Conservation (phyloP, 2,888 invertebrate genomes). For the Hydroisotoma schaefferi region DNA sequence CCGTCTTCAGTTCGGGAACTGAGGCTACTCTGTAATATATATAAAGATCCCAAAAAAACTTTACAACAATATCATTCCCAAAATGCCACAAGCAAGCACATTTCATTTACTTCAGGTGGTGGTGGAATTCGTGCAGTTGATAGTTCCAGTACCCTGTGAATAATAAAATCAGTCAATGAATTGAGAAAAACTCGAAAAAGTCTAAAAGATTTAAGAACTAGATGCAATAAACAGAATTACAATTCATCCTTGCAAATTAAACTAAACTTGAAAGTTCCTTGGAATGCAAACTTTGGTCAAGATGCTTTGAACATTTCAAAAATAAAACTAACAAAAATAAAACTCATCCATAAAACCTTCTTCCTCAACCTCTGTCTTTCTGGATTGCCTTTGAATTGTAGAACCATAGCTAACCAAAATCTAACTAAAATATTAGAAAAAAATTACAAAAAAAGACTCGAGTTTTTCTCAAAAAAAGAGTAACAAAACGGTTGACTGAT, state of each 20-base stretch:
- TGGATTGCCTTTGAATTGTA: background rate
- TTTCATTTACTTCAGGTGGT: too few relatives aligned
- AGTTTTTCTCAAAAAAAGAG: constrained; percentile 30
- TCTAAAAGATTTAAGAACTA: constrained; percentile 5
- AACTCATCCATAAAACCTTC: background rate
- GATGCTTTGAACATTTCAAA: constrained; percentile 12
- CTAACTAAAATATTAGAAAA: background rate
- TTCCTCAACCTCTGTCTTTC: constrained; percentile 5
- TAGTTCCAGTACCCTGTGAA: too few relatives aligned
- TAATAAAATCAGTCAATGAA: constrained; percentile 5
- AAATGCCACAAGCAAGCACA: too few relatives aligned
- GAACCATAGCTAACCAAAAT: background rate
- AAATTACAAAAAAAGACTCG: background rate
- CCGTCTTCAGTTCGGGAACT: background rate
- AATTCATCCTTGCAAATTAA: background rate
- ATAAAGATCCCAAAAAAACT: background rate
- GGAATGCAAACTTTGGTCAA: constrained; percentile 36
- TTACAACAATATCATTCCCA: background rate
- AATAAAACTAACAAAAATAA: background rate
- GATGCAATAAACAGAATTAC: background rate
- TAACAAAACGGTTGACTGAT: constrained; percentile 3
- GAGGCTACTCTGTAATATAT: background rate
- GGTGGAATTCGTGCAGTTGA: too few relatives aligned
- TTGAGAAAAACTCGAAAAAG: constrained; percentile 41
- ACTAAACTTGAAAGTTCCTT: background rate